phyloP scores from a whole-genome alignment of 2,113 vertebrate species.

The Strigops habroptila region DNA sequence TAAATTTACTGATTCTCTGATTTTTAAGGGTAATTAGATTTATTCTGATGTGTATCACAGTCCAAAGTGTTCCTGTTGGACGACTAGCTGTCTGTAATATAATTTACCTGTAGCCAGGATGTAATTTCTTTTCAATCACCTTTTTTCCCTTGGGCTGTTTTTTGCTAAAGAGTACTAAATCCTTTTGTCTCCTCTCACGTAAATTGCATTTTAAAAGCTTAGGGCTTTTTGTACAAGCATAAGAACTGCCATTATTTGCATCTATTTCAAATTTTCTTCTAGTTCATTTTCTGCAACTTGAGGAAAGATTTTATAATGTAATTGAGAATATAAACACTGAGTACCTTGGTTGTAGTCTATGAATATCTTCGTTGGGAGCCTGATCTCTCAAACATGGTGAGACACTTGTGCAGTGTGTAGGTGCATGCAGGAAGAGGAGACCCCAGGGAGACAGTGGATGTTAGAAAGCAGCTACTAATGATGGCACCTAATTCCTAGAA shows the following conservation, averaged over 20 bases:
- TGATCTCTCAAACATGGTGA: not conserved
- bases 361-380: not conserved
- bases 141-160: constrained; percentile 30
- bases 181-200: not conserved
- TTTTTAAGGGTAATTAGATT: constrained; percentile 68
- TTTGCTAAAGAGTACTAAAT: constrained; percentile 5
- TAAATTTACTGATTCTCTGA: constrained; percentile 56
- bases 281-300: not conserved
- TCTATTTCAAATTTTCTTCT: not conserved
- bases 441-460: not conserved
- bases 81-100: constrained; percentile 66
- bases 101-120: constrained; percentile 57
- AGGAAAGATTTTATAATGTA: not conserved
- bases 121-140: constrained; percentile 49
- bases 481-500: not conserved
- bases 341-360: not conserved
- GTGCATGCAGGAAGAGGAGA: not conserved
- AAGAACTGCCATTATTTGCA: not conserved
- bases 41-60: constrained; percentile 63
- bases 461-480: not conserved
- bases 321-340: not conserved
- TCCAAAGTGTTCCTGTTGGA: constrained; percentile 60
- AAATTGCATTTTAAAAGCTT: not conserved
- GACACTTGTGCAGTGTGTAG: not conserved
- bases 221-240: not conserved